Percentiles rank a stretch among this genome's conserved stretches.
Conservation (phyloP, 2,888 invertebrate species). For the Graphium colonna region DNA sequence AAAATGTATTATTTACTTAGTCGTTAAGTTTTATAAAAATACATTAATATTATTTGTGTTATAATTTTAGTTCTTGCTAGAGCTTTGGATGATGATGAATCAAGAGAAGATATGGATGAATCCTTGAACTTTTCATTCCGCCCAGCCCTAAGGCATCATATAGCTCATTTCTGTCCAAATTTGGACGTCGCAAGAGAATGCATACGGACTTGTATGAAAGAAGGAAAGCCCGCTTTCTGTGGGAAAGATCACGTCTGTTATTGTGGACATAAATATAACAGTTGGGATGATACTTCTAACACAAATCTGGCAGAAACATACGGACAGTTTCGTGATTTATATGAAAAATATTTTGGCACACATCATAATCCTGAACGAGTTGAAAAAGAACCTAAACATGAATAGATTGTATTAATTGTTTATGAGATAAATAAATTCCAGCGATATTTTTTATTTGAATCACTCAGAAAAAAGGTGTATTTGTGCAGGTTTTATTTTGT, state of each 20-base stretch:
- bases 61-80: neutral
- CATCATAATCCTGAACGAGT: neutral
- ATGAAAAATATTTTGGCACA: slow-evolving; percentile 56
- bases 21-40: neutral
- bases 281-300: slow-evolving; percentile 24
- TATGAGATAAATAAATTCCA: too few relatives aligned
- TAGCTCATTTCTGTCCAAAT: slow-evolving; percentile 66
- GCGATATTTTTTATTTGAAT: neutral
- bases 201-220: slow-evolving; percentile 52
- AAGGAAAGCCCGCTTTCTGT: slow-evolving; percentile 62
- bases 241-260: slow-evolving; percentile 67
- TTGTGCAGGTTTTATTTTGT: too few relatives aligned
- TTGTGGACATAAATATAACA: slow-evolving; percentile 54
- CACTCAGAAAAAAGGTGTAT: too few relatives aligned
- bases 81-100: neutral
- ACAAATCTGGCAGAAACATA: slow-evolving; percentile 31
- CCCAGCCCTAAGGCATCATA: slow-evolving; percentile 55
- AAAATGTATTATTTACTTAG: neutral
- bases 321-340: slow-evolving; percentile 51
- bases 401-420: neutral
- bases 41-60: neutral
- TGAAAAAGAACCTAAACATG: neutral
- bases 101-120: neutral
- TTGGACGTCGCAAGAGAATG: slow-evolving; percentile 51
- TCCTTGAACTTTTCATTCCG: slow-evolving; percentile 13